Evolutionary conservation across 2,113 vertebrate genomes (phyloP).

Genomic region (Xenopus laevis): DNA sequence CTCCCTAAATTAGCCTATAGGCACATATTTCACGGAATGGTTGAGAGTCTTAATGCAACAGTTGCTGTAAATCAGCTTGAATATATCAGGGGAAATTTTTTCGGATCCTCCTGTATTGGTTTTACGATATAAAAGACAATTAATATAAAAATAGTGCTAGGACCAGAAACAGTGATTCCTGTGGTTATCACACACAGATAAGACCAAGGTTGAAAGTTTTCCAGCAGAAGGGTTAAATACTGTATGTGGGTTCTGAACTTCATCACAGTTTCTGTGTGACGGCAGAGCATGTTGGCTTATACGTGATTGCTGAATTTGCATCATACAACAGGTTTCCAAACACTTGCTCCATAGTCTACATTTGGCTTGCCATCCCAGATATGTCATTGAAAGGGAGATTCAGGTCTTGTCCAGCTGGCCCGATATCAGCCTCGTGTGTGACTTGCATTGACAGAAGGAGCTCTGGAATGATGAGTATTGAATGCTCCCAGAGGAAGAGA

Average conservation of each 20-base stretch:
- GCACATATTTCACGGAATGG: too few species aligned
- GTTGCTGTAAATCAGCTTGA: too few species aligned
- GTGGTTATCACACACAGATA: too few species aligned
- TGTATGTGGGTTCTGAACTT: background rate
- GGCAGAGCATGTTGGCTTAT: background rate
- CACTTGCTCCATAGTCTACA: background rate
- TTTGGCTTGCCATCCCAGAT: background rate
- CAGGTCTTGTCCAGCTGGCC: background rate
- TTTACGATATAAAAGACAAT: background rate
- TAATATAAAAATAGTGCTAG: background rate
- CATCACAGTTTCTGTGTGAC: background rate
- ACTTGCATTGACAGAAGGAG: conserved; percentile 17
- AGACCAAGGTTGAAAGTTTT: too few species aligned
- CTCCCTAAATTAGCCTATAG: too few species aligned
- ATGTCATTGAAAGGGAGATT: background rate
- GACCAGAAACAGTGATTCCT: background rate
- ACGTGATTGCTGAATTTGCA: background rate
- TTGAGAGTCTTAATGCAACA: too few species aligned
- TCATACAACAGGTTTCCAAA: background rate
- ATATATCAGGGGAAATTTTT: too few species aligned
- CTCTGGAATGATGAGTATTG: background rate
- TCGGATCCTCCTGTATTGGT: background rate
- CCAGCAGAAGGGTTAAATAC: background rate
- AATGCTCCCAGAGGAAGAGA: conserved; percentile 17
- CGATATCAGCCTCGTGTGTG: background rate